Base-by-base conservation (phyloP, 2,113 vertebrate species). In the Dascyllus trimaculatus region DNA sequence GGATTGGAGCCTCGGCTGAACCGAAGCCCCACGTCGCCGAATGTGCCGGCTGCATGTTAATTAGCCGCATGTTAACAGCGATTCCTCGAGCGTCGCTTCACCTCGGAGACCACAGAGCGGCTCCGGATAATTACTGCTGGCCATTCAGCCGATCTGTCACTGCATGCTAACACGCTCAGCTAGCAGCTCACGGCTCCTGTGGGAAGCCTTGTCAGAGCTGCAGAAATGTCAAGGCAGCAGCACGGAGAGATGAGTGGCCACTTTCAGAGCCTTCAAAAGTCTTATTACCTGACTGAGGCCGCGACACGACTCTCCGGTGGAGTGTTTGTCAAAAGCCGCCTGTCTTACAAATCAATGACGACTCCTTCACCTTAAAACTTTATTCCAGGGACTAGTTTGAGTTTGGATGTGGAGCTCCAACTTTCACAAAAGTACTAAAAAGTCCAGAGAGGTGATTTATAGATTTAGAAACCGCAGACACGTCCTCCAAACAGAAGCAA, bases 11-110 rank as follows among this genome's bases (percentile, higher is more conserved):
- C 52, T 17, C 25, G 1, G 53, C 67, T 85, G 73, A 87, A 80
- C 38, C 75, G 67, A 70, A 51, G 38, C 63, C 51, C 19, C 78
- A 25, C 81, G 51, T 48, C 25, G 14, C 58, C 7, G 48, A 21
- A 5, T 4, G 5, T 22, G 48, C 71, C 22, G 4, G 11, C 68
- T 15, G 71, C 60, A 77, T 85, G 58, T 56, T 81, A 65, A 88
- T 65, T 49, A 90, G 62, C 53, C 29, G 49, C 38, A 75, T 52
- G 66, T 80, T 74, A 66, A 49, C 76, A n/a, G 9, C 3, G 9
- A 70, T 68, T 46, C 14, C 24, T 29, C 2, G 22, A 74, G 81
- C 81, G 43, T 67, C 60, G 21, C 38, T 49, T 71, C 72, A 75
- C 61, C 78, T 75, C 78, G 38, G 70, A 68, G 77, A n/a, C 60